Conservation (phyloP, 2,797 vertebrate genomes). For the Mareca penelope region DNA sequence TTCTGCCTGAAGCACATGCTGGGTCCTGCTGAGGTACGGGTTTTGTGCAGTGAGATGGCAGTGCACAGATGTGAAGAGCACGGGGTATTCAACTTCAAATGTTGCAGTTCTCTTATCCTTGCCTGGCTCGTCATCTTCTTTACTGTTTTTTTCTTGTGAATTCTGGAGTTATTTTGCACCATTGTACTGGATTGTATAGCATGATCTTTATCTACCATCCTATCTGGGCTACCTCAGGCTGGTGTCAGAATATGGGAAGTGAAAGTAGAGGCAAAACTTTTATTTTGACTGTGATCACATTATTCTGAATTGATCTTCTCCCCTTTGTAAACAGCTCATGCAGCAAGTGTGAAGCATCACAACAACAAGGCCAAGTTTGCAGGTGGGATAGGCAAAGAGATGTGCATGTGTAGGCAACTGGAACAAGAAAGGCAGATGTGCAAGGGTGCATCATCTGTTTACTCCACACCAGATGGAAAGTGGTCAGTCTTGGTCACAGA, state of each 20-base stretch:
- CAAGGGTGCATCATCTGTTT: background rate
- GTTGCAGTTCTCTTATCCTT: conserved; percentile 68
- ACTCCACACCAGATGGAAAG: background rate
- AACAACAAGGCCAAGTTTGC: background rate
- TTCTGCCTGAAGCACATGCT: conserved; percentile 77
- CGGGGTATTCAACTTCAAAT: conserved; percentile 47
- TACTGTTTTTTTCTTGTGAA: conserved; percentile 77
- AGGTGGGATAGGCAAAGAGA: background rate
- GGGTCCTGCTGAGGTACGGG: conserved; percentile 71
- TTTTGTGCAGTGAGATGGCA: conserved; percentile 63
- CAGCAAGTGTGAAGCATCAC: background rate
- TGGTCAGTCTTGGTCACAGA: background rate
- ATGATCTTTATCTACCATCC: background rate
- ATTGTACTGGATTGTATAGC: background rate
- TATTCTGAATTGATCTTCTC: background rate
- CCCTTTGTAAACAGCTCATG: background rate
- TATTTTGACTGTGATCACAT: background rate
- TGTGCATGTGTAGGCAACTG: background rate
- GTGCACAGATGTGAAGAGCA: background rate
- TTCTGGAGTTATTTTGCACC: background rate
- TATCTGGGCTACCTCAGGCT: background rate
- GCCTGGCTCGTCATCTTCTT: conserved; percentile 69
- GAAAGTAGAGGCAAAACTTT: background rate
- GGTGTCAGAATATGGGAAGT: background rate
- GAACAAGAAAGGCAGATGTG: background rate